Evolutionary conservation across 2,888 invertebrate genomes (phyloP), one percentile per base, ranked within the genome.

Genomic region (Aspidiotus rigidus): DNA sequence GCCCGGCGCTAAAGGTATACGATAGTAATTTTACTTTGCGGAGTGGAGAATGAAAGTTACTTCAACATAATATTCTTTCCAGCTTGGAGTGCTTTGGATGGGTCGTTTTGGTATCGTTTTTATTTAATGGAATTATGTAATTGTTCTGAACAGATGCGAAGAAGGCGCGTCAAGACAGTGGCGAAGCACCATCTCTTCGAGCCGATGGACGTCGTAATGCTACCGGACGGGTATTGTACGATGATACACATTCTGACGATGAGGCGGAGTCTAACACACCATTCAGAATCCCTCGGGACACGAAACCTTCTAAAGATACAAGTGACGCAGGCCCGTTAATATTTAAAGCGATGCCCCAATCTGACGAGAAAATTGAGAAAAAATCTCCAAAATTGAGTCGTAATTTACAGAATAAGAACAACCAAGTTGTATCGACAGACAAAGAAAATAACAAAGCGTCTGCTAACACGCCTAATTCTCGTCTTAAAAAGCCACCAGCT

Each of bases 171-270:
- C 59, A 44, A 67, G 53, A 17, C 28, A 39, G 60, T n/a, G 15
- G 15, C 2, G 9, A 13, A n/a, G 67, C 59, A 15, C 17, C 39
- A 28, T 6, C 44, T 8, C 7, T 15, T 9, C 53, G 39, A n/a
- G 44, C 44, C 39, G 67, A 67, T 53, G 40, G 67, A 8, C 62
- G 69, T 11, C 53, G 56, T 17, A 62, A 55, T 49, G 57, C 57
- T 10, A 62, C 56, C 7, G 69, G 69, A 7, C 69, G 40, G 40
- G 16, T 69, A 49, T 44, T 69, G n/a, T 69, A 69, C 17, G 55
- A 28, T 17, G 62, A 57, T 57, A 57, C 42, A 3, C 7, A 7
- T 9, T 56, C 40, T 15, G 66, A 66, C 28, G 56, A 67, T 15
- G 42, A 59, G 11, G 53, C 15, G 11, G 42, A 44, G 28, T 28